These are phyloP conservation scores for Phaethornis superciliosus DNA, from an alignment of 2,113 vertebrate species.

Conservation along the genomic window DNA sequence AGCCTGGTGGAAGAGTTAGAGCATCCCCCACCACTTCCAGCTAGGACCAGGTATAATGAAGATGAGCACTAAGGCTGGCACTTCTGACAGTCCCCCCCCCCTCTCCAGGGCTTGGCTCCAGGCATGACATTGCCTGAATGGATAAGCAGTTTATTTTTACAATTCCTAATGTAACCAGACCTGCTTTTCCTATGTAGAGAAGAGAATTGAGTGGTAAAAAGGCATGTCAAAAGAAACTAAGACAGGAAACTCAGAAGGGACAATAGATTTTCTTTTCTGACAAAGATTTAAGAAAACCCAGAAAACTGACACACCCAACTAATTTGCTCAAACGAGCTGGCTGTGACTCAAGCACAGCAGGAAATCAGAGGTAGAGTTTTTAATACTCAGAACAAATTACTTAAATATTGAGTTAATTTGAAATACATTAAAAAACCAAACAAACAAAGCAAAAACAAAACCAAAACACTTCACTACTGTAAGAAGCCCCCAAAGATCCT, in stretches of 20 bases:
- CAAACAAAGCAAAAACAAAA: not conserved
- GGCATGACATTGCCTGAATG: not conserved
- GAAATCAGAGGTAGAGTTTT: not conserved
- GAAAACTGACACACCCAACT: conserved; percentile 40
- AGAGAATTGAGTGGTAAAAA: not conserved
- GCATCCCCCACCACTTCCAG: not conserved
- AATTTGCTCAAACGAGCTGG: not conserved
- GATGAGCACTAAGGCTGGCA: not conserved
- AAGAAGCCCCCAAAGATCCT: not conserved
- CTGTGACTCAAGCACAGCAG: not conserved
- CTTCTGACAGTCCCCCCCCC: not conserved
- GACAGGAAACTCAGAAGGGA: not conserved
- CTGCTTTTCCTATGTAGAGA: not conserved
- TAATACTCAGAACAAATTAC: conserved; percentile 7
- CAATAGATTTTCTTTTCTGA: conserved; percentile 1
- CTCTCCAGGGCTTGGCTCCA: not conserved
- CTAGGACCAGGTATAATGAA: not conserved
- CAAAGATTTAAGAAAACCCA: not conserved
- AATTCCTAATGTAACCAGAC: not conserved
- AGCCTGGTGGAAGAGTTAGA: not conserved
- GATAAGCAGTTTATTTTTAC: not conserved
- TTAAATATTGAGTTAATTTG: not conserved
- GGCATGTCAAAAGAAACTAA: not conserved
- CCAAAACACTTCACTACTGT: not conserved
- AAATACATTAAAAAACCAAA: not conserved